Evolutionary conservation across 2,888 invertebrate genomes (phyloP), one percentile per base, ranked within the genome.

Genomic region (Cepaea hortensis): DNA sequence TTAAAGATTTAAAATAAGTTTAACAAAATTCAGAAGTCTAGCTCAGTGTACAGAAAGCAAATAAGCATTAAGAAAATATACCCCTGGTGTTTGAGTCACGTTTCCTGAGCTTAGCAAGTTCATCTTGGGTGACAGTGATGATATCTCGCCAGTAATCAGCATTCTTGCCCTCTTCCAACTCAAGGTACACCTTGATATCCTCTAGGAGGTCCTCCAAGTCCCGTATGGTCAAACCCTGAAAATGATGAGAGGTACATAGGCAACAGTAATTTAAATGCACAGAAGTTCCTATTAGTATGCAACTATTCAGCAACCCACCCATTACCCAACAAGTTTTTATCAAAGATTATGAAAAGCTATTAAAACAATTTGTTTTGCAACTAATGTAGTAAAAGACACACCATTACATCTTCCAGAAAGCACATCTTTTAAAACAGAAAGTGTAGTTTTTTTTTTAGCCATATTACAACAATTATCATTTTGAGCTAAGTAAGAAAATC

Each of bases 111-210:
- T 98, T 98, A 93, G 97, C 96, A 7, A 94, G 95, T 95, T 99
- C 98, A 95, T 98, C 98, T 94, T 97, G 96, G 5, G 98, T 98
- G 90, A 99, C 98, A 70, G 98, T 97, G 85, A 97, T 97, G 92
- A 99, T 98, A 94, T 99, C 99, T 92, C 97, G 96, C 99, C 99
- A 99, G 95, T 98, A 99, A 93, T 97, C 96, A 83, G 96, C 96
- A 95, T 99, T 98, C 90, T 96, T 97, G 13, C 97, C 97, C 92
- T 97, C 96, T 95, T 99, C 99, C 91, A 99, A 95, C 95, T 98
- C 97, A 93, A 97, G 97, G 95, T 99, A 93, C 6, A 95, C 95
- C 95, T 98, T 97, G 87, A 99, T 99, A 93, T 99, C 99, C 91
- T 97, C 99, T 0, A 98, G 96, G 23, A 99, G 95, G 95, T 99